Evolutionary conservation across 2,113 vertebrate genomes (phyloP), one percentile per base, ranked within the genome.

Genomic region (Notechis scutatus): DNA sequence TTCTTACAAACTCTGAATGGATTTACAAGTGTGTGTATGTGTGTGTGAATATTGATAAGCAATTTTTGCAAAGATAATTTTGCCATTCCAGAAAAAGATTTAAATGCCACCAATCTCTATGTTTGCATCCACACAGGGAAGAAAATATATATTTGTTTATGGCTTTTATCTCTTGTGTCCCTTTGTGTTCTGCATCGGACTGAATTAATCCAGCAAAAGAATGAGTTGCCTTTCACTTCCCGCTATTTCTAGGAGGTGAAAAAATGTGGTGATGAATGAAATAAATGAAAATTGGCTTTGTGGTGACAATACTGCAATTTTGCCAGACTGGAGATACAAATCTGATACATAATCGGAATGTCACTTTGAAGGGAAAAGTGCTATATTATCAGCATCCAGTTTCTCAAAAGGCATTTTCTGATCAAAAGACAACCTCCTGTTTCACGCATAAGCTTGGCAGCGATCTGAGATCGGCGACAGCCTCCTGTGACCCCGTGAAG

Each of bases 351-450:
- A 92, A 1, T 52, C 0, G 47, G 21, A 64, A 92, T 90, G 91
- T 55, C 81, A 87, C 34, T 92, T 90, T 90, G 89, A 90, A 90
- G 87, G 85, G 81, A 85, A 52, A 92, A 61, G 81, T 86, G 45
- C 74, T 90, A 54, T 87, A 90, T 61, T 86, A 87, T 87, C 81
- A 64, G n/a, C 81, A 39, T 64, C 45, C 21, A 23, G 0, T 87
- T 95, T 95, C 93, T 34, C 12, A n/a, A 26, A 91, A 74, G 74
- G 86, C 2, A 24, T 86, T 92, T 94, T 91, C 55, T 93, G 20
- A 39, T 81, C 91, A 88, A 21, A 90, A 93, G 39, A 2, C 85
- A 29, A 81, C 7, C 7, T 81, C 74, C 74, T 81, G 74, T 81
- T 42, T 81, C 34, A 23, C 34, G 7, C 34, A 21, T 23, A 42